phyloP scores from a whole-genome alignment of 2,888 invertebrate species.

The Eubasilissa splendida region DNA sequence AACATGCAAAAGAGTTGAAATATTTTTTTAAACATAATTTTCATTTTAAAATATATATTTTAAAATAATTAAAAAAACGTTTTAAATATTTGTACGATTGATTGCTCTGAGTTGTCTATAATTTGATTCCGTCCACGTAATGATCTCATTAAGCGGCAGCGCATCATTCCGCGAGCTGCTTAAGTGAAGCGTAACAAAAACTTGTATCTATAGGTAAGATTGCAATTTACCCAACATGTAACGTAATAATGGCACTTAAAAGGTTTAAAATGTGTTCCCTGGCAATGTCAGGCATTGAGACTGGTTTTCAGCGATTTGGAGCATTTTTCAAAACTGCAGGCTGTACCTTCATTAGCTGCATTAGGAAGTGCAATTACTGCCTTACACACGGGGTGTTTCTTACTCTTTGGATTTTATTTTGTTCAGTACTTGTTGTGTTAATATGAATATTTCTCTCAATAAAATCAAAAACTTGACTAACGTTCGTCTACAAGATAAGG shows the following conservation, averaged over 20 bases:
- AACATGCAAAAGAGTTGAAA: too few relatives aligned
- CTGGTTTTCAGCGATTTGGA: not conserved
- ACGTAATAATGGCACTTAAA: not conserved
- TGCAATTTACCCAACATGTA: conserved; percentile 5
- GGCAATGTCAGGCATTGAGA: not conserved
- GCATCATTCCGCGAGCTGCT: not conserved
- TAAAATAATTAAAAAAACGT: too few relatives aligned
- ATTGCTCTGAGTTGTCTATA: not conserved
- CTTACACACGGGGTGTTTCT: too few relatives aligned
- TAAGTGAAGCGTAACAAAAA: not conserved
- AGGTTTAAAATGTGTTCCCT: not conserved
- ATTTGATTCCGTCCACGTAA: conserved; percentile 16
- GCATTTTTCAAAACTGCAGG: not conserved
- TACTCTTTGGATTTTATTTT: too few relatives aligned
- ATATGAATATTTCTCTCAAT: too few relatives aligned
- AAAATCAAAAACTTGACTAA: too few relatives aligned
- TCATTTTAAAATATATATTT: too few relatives aligned
- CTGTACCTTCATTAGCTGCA: not conserved
- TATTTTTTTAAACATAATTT: too few relatives aligned
- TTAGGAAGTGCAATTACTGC: too few relatives aligned
- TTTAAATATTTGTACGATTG: too few relatives aligned
- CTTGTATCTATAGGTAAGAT: conserved; percentile 8
- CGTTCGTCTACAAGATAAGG: too few relatives aligned
- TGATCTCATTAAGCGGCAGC: conserved; percentile 20
- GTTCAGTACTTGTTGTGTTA: too few relatives aligned